Base-by-base conservation (phyloP, 2,888 invertebrate species). In the Auanema freiburgensis region DNA sequence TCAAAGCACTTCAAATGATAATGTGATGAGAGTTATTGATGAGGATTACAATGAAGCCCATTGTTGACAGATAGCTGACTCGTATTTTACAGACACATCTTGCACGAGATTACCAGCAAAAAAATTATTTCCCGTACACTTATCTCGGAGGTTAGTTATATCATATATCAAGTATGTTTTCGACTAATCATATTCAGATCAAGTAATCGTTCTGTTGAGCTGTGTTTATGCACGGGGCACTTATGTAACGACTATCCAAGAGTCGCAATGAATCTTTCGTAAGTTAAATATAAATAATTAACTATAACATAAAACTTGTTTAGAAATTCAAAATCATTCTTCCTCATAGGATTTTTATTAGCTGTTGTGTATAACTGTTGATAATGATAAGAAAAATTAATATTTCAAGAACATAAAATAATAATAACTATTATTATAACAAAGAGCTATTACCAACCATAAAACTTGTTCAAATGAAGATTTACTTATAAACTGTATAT, bases 221-320 rank as follows among this genome's bases (percentile, higher is more conserved):
- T 82, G 53, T 82, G 82, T 55, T 71, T 76, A 59, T 82, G 82
- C 56, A 59, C 76, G 12, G 81, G 80, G 1, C 79, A 80, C 50
- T 66, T 82, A 8, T 83, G 80, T 57, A 81, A 82, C 51, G 76
- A 79, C 63, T 80, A 78, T 60, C 81, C 80, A n/a, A 74, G 72
- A 59, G 69, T 78, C 49, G 70, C 74, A 1, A 67, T 71, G 3
- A 72, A 72, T 46, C 54, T 53, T 11, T 57, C 51, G 67, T 68
- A 25, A 18, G 58, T 8, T 43, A 33, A 5, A 33, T 33, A 33
- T 33, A 5, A n/a, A 18, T 25, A 18, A n/a, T n/a, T 21, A 18
- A 18, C 12, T 5, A 23, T 52, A 52, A n/a, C 16, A 21, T 16
- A 52, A 1, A 14, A 18, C 5, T 52, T 23, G 12, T 33, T 33